Base-by-base conservation (phyloP, 2,113 vertebrate genomes). In the Gorsachius goisagi region DNA sequence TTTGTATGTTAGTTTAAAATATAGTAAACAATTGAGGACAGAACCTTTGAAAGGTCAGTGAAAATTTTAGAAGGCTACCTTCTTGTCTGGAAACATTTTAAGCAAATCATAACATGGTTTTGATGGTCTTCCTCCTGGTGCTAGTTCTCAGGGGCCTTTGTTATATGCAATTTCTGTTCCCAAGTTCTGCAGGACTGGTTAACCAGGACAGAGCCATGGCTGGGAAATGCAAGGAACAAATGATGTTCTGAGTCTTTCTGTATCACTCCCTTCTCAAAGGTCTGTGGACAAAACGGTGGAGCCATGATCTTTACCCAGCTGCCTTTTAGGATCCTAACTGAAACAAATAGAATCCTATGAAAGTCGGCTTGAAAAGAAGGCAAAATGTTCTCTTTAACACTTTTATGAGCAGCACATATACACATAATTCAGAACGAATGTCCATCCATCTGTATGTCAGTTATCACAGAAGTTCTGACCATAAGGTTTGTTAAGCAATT, bases 181-280 rank as follows among this genome's bases (percentile, higher is more conserved):
- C 20, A 45, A 18, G 20, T 24, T 75, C 32, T 72, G 13, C 39
- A 45, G 32, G 23, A 39, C 24, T 39, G 28, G 26, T 52, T 62
- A 90, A 13, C 28, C 7, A 17, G 17, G 44, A 50, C 16, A 41
- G 41, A 73, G 15, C 7, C 15, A 7, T 24, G 30, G 12, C 23
- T 28, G 20, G 9, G 17, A 80, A 88, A 20, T 5, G 11, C 8
- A 37, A 56, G 27, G 20, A 62, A 39, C 6, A 73, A 47, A 47
- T n/a, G 1, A 11, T 45, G 21, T 27, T 58, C 26, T 37, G 15
- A 1, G 0, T 62, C 15, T 77, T 58, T 72, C 11, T 1, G 1
- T 27, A 53, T 62, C 35, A 5, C 8, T 52, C 21, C 30, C 15
- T 77, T 72, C 45, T 55, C 13, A 35, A 3, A 24, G 13, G 10